These are phyloP conservation scores for Philopotamus ludificatus DNA, from an alignment of 1,140 invertebrate species.

Conservation along the genomic window DNA sequence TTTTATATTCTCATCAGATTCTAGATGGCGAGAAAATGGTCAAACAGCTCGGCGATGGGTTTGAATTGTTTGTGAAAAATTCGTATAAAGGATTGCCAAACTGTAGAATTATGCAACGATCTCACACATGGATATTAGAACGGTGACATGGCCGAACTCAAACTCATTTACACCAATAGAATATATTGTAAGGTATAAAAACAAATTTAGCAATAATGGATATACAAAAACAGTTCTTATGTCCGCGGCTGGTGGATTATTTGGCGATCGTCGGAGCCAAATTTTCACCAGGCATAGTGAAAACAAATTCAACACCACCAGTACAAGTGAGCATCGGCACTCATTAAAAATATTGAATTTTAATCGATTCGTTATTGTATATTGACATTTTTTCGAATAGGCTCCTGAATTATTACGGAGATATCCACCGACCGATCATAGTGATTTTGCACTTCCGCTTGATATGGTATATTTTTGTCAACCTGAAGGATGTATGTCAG, in stretches of 20 bases:
- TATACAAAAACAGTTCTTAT: constrained; percentile 76
- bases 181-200: constrained; percentile 4
- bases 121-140: not conserved
- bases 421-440: constrained; percentile 97
- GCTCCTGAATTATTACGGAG: constrained; percentile 87
- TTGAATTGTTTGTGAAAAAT: not conserved
- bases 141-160: constrained; percentile 32
- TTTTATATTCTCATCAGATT: too few species aligned
- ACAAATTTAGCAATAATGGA: constrained; percentile 51
- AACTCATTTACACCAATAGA: not conserved
- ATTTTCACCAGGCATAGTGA: constrained; percentile 65
- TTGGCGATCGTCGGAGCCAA: constrained; percentile 92
- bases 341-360: not conserved
- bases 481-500: constrained; percentile 94
- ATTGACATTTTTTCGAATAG: constrained; percentile 50
- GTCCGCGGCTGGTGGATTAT: constrained; percentile 89
- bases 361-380: not conserved
- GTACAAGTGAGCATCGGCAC: constrained; percentile 63
- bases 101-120: not conserved
- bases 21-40: constrained; percentile 20
- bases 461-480: constrained; percentile 99
- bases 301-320: constrained; percentile 62
- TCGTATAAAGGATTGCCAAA: not conserved
- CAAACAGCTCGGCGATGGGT: not conserved
- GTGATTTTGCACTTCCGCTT: constrained; percentile 93